Evolutionary conservation across 2,888 invertebrate species (phyloP).

Genomic region (Thyatira batis): DNA sequence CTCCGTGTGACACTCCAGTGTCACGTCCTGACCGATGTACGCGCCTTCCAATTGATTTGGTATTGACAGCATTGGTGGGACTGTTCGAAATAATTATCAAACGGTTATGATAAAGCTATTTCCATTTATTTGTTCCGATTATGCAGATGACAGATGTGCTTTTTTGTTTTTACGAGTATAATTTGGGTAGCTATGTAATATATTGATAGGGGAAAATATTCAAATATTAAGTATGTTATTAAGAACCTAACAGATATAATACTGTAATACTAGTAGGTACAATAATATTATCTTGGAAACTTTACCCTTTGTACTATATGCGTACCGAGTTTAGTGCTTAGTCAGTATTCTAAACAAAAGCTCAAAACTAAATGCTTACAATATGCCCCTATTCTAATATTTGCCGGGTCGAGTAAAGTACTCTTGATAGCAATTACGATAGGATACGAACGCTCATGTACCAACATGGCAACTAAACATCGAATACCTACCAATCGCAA

Average conservation of each 20-base stretch:
- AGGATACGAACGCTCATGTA: background rate
- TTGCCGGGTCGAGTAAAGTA: background rate
- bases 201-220: too few species aligned
- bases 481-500: background rate
- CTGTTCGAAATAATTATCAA: constrained; percentile 68
- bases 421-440: constrained; percentile 1
- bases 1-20: constrained; percentile 94
- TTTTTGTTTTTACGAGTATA: too few species aligned
- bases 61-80: constrained; percentile 96
- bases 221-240: too few species aligned
- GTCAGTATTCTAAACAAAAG: background rate
- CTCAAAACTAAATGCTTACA: background rate
- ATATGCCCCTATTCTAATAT: constrained; percentile 2
- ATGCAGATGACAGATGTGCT: too few species aligned
- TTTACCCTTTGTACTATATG: too few species aligned
- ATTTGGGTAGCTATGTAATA: too few species aligned
- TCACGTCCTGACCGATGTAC: constrained; percentile 93
- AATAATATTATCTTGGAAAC: too few species aligned
- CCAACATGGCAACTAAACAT: background rate
- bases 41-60: constrained; percentile 96
- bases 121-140: too few species aligned
- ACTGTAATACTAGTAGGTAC: too few species aligned
- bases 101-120: too few species aligned
- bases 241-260: too few species aligned
- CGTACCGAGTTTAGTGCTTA: too few species aligned